Evolutionary conservation across 2,888 invertebrate genomes (phyloP), one percentile per base, ranked within the genome.

Genomic region (Dryomyza anilis): DNA sequence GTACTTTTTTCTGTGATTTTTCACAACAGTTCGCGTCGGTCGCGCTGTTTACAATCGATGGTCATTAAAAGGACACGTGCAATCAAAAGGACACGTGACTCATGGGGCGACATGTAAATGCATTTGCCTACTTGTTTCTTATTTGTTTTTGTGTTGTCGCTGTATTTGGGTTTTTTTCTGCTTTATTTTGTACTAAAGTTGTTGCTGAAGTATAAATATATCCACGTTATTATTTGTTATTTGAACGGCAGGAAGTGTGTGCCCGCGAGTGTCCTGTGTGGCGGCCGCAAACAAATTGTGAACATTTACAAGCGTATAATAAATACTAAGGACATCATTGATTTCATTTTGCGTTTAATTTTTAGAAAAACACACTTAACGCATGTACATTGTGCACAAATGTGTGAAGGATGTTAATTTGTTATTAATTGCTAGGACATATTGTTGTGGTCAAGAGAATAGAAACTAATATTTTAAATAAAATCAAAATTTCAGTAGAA

Each of bases 61-160:
- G 81, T 81, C 81, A 81, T 81, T 82, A 81, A 82, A 79, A 78
- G 75, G 80, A 78, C 81, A 82, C 81, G 81, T 81, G 81, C 75
- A 74, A 64, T 71, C 70, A 72, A 77, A n/a, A n/a, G n/a, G n/a
- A 76, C 81, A 81, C 81, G 81, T 81, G 81, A 74, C 82, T 73
- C 70, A 71, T 71, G n/a, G 10, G 48, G 30, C 36, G 63, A 48
- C 64, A 63, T 65, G 63, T 64, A 65, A 61, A 61, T 48, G 56
- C 50, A 2, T 21, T 36, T 48, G 46, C 23, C 33, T 7, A 48
- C 21, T 59, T 48, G n/a, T 33, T 59, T 59, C 21, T 12, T 45
- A 48, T 19, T 59, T 48, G 33, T 48, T 48, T 46, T n/a, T n/a
- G n/a, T n/a, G n/a, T n/a, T n/a, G n/a, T n/a, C n/a, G n/a, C n/a